Evolutionary conservation across 2,797 vertebrate species (phyloP), one percentile per base, ranked within the genome.

Genomic region (Poecilia gillii): DNA sequence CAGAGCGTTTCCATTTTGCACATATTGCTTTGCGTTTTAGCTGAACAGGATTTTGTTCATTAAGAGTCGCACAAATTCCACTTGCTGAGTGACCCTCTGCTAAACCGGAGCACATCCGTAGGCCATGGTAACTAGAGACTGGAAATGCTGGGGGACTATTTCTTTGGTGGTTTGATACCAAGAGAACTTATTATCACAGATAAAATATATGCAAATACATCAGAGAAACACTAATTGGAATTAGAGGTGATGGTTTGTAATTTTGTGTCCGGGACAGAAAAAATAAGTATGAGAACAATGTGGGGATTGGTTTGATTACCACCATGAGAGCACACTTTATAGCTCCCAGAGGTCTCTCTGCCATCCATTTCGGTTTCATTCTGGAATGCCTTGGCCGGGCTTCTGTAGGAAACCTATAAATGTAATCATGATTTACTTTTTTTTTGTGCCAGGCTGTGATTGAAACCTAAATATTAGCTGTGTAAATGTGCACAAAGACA

Each of bases 251-350:
- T 74, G 11, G 28, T 80, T 80, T 74, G 73, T 78, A 73, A 62
- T 59, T 23, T 57, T 73, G 73, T 83, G 78, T 77, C 79, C 53
- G 59, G 81, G 81, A 84, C 39, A 82, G 81, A 84, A 85, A 85
- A 45, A 91, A 79, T 83, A 86, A 88, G 80, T 73, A 77, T 84
- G 75, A 81, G 85, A 90, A 87, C 84, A 88, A 90, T 88, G 88
- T 86, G 83, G 82, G 82, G 84, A 91, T 90, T 88, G 89, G 86
- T 93, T 93, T 92, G 85, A 93, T 93, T 89, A 86, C 87, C 80
- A 79, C 90, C 76, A 74, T 43, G 84, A 85, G 84, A 92, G 85
- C 85, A 90, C 71, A 79, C 85, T 73, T 89, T 89, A 92, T 81
- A 89, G 90, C 84, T 91, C 89, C 91, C 88, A 0, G 13, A 87